Conservation (phyloP, 2,113 vertebrate genomes). For the Platycercus adscitus region DNA sequence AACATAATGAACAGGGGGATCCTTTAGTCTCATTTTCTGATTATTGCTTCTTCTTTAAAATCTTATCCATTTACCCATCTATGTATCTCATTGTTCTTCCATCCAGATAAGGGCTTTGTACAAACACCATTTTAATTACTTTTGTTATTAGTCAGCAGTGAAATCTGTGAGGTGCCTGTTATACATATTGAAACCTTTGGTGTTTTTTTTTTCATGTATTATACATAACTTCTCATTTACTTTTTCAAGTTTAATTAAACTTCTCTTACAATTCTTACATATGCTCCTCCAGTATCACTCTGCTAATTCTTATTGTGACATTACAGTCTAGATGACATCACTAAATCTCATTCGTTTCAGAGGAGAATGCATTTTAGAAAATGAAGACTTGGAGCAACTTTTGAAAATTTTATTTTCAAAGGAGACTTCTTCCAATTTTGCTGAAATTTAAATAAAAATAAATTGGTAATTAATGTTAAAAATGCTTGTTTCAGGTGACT, state of each 20-base stretch:
- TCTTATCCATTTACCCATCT: not conserved
- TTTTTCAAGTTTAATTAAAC: not conserved
- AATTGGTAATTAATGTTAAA: not conserved
- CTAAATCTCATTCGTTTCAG: not conserved
- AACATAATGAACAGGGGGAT: not conserved
- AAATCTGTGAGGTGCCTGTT: constrained; percentile 8
- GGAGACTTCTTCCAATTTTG: not conserved
- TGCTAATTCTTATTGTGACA: not conserved
- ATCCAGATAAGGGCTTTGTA: not conserved
- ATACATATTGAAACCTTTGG: not conserved
- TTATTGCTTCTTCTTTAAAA: constrained; percentile 1
- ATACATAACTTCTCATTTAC: constrained; percentile 6
- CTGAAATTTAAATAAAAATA: not conserved
- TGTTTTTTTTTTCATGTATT: not conserved
- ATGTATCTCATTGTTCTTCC: not conserved
- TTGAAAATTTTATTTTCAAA: not conserved
- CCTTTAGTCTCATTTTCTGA: not conserved
- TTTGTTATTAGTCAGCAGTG: constrained; percentile 60
- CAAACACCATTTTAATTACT: constrained; percentile 64
- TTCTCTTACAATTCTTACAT: not conserved
- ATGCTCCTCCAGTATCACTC: not conserved
- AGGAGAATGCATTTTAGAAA: not conserved
- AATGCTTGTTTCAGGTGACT: not conserved
- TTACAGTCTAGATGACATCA: not conserved
- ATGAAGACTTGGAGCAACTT: not conserved